Percentiles rank a stretch among this genome's conserved stretches.
Evolutionary conservation across 2,797 vertebrate species (phyloP).

Genomic region (Lutjanus campechanus): DNA sequence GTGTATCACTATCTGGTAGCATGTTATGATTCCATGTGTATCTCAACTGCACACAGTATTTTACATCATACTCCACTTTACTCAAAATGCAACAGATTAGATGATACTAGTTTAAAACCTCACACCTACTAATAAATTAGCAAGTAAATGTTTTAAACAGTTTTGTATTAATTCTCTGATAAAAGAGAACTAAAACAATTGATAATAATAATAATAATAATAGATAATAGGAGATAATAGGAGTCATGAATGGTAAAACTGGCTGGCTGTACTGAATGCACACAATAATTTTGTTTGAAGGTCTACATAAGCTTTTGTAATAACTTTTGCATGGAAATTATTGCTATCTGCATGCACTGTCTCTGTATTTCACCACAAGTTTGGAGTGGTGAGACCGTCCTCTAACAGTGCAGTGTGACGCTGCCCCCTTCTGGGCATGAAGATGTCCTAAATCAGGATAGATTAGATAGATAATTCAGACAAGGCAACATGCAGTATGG

Average conservation of each 20-base stretch:
- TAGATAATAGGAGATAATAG: background rate
- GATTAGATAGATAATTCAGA: background rate
- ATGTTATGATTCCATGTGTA: too few relatives aligned
- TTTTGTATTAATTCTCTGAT: constrained; percentile 1
- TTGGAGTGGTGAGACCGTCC: background rate
- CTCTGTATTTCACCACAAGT: constrained; percentile 10
- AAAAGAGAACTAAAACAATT: background rate
- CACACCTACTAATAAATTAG: background rate
- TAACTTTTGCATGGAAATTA: background rate
- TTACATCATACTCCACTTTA: too few relatives aligned
- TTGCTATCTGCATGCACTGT: background rate
- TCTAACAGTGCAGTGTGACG: constrained; percentile 58
- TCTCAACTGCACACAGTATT: too few relatives aligned
- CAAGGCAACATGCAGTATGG: background rate
- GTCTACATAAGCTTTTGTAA: background rate
- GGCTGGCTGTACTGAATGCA: background rate
- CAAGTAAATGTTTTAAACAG: background rate
- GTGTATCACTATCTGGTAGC: background rate
- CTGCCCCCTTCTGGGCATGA: constrained; percentile 82
- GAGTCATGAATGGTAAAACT: background rate
- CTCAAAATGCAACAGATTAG: too few relatives aligned
- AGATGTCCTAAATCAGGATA: constrained; percentile 13
- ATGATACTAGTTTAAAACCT: too few relatives aligned
- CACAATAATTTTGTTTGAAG: background rate
- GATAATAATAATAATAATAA: background rate